Conservation (phyloP, 2,113 vertebrate genomes). For the Forbesichthys agassizii region DNA sequence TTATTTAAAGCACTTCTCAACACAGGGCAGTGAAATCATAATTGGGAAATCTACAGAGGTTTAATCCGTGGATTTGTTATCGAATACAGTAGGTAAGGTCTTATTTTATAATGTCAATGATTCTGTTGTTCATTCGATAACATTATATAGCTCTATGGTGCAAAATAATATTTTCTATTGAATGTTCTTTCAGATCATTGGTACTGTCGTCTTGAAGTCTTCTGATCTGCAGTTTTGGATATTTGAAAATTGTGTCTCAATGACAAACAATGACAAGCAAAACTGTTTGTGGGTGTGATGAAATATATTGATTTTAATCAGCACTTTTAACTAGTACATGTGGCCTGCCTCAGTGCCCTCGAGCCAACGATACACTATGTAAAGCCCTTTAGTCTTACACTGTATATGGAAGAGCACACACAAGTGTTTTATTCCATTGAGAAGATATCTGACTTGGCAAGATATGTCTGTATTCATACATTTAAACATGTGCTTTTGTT, state of each 20-base stretch:
- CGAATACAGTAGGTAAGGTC: conserved; percentile 25
- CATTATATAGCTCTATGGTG: background rate
- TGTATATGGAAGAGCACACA: too few relatives aligned
- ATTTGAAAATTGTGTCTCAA: background rate
- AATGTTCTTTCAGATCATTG: background rate
- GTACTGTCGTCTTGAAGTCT: background rate
- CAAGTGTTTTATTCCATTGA: too few relatives aligned
- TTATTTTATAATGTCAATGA: background rate
- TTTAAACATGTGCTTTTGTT: too few relatives aligned
- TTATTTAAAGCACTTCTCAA: conserved; percentile 4
- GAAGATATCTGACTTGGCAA: too few relatives aligned
- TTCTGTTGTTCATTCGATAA: background rate
- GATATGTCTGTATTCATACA: too few relatives aligned
- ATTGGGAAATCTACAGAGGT: conserved; percentile 72
- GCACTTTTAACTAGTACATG: too few relatives aligned
- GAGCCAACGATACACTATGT: too few relatives aligned
- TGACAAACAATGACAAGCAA: too few relatives aligned
- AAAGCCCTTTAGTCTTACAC: too few relatives aligned
- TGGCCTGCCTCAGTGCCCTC: too few relatives aligned
- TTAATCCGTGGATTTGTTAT: conserved; percentile 27
- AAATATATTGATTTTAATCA: too few relatives aligned
- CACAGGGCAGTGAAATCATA: conserved; percentile 52
- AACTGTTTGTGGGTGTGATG: too few relatives aligned
- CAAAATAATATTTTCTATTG: background rate
- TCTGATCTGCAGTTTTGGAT: background rate